Percentiles rank a stretch among this genome's conserved stretches.
phyloP scores from a whole-genome alignment of 2,888 invertebrate species.

The Oithona nana region DNA sequence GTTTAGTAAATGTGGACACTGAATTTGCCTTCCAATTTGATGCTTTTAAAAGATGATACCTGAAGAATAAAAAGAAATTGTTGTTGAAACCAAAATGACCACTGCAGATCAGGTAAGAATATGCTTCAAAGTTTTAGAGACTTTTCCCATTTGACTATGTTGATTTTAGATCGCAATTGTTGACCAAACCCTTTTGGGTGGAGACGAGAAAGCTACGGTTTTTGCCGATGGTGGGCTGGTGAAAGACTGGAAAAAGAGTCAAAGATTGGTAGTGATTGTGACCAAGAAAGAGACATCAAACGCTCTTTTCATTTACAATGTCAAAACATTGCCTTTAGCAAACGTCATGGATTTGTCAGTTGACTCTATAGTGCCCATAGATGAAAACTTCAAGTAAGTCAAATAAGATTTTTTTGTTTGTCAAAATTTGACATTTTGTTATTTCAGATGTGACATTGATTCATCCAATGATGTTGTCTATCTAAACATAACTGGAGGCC shows the following conservation, averaged over 20 bases:
- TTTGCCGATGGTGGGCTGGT: constrained; percentile 30
- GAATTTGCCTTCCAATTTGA: too few relatives aligned
- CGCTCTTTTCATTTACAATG: constrained; percentile 38
- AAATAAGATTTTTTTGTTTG: too few relatives aligned
- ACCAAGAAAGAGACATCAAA: constrained; percentile 37
- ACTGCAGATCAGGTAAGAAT: too few relatives aligned
- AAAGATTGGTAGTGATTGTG: constrained; percentile 37
- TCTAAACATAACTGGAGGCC: constrained; percentile 34
- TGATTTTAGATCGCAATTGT: constrained; percentile 2
- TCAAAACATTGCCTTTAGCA: constrained; percentile 23
- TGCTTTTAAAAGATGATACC: too few relatives aligned
- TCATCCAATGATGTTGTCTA: constrained; percentile 33
- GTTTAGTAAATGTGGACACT: too few relatives aligned
- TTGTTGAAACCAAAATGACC: too few relatives aligned
- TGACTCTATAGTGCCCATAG: constrained; percentile 58
- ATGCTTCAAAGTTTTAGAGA: too few relatives aligned
- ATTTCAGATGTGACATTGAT: constrained; percentile 27
- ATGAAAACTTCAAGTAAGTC: constrained; percentile 49
- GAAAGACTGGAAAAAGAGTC: constrained; percentile 29
- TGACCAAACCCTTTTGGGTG: background rate
- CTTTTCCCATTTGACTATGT: background rate
- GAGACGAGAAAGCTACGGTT: background rate
- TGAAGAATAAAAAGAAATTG: too few relatives aligned
- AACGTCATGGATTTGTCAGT: constrained; percentile 43
- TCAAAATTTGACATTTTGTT: background rate